A percentile compares a stretch with the other conserved stretches of the same genome.
Evolutionary conservation across 2,797 vertebrate genomes (phyloP).

Genomic region (Bufotes viridis): DNA sequence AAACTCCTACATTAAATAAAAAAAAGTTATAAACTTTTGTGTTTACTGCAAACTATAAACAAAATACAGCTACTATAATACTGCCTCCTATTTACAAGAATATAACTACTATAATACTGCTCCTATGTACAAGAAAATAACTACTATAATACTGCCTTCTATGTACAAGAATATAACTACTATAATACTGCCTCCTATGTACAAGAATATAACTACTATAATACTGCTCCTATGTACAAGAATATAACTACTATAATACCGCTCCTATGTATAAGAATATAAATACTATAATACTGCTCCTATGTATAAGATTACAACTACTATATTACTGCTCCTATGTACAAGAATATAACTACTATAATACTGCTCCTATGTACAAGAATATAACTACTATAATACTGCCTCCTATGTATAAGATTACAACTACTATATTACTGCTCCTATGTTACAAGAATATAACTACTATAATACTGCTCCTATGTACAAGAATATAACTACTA

Average conservation of each 20-base stretch:
- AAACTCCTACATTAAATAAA: too few relatives aligned
- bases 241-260: too few relatives aligned
- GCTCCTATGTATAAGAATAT: background rate
- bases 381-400: conserved; percentile 10
- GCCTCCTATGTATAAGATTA: background rate
- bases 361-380: background rate
- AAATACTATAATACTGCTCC: background rate
- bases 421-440: background rate
- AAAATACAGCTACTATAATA: background rate
- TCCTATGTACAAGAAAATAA: background rate
- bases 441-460: conserved; percentile 9
- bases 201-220: background rate
- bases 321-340: background rate
- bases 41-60: too few relatives aligned
- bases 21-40: too few relatives aligned
- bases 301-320: background rate
- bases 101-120: background rate
- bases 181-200: background rate
- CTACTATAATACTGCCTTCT: too few relatives aligned
- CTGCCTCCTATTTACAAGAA: background rate
- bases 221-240: too few relatives aligned
- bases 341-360: conserved; percentile 4
- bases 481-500: background rate
- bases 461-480: background rate
- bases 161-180: too few relatives aligned